phyloP scores from a whole-genome alignment of 1,140 invertebrate genomes.

The Phortica variegata region DNA sequence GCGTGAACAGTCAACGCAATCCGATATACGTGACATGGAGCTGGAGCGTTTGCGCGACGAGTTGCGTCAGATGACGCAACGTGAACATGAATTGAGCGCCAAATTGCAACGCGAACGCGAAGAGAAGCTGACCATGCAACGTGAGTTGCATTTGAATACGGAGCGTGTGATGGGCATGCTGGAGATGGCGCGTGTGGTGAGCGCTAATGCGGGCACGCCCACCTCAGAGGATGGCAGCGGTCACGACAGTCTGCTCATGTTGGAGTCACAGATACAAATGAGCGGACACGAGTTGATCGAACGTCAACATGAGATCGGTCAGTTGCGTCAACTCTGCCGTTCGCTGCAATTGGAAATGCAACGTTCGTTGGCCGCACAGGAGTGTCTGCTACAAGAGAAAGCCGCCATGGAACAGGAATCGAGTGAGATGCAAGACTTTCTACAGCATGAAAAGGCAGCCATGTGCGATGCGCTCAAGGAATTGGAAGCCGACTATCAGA shows the following conservation, averaged over 20 bases:
- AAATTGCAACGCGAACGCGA: constrained; percentile 64
- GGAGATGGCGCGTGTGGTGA: constrained; percentile 54
- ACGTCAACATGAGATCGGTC: constrained; percentile 75
- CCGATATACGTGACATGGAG: constrained; percentile 65
- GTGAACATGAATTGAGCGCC: constrained; percentile 23
- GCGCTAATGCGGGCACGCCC: constrained; percentile 45
- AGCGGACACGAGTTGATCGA: constrained; percentile 72
- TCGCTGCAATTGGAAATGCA: constrained; percentile 64
- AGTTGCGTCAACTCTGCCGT: constrained; percentile 67
- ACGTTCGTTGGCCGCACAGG: constrained; percentile 64
- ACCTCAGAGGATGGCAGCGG: constrained; percentile 60
- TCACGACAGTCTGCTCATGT: constrained; percentile 69
- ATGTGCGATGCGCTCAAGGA: constrained; percentile 74
- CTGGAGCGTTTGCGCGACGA: constrained; percentile 63
- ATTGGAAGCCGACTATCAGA: constrained; percentile 67
- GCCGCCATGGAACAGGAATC: constrained; percentile 71
- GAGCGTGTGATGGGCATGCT: constrained; percentile 71
- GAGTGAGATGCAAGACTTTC: constrained; percentile 73
- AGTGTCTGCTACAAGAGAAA: constrained; percentile 68
- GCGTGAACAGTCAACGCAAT: constrained; percentile 66
- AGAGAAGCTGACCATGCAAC: constrained; percentile 69
- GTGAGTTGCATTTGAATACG: constrained; percentile 72
- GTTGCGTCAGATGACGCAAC: constrained; percentile 57
- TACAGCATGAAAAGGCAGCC: constrained; percentile 74
- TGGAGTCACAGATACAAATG: constrained; percentile 73